These are phyloP conservation scores for Caloenas nicobarica DNA, from an alignment of 2,113 vertebrate genomes.

Conservation along the genomic window DNA sequence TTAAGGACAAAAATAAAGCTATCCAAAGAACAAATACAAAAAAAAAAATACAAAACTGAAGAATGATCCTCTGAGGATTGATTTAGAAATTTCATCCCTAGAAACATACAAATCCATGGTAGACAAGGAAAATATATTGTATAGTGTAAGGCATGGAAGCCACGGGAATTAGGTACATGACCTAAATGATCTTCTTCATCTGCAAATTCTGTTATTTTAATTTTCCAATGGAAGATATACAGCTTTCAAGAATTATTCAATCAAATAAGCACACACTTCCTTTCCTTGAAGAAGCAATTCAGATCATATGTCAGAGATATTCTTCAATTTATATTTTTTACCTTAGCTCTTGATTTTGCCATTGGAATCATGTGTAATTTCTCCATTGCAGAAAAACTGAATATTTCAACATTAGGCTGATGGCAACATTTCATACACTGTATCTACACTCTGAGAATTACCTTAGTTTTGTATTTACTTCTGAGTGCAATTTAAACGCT, in stretches of 20 bases:
- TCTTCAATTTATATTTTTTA: neutral
- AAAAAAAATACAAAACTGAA: neutral
- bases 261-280: neutral
- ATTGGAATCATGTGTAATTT: neutral
- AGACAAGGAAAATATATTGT: neutral
- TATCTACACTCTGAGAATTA: neutral
- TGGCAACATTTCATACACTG: neutral
- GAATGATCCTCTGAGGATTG: neutral
- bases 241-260: neutral
- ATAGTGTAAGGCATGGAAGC: neutral
- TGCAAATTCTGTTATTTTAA: neutral
- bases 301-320: neutral
- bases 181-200: neutral
- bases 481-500: accelerated
- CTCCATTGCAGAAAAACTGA: neutral
- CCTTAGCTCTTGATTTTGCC: neutral
- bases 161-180: neutral
- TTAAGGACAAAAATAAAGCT: neutral
- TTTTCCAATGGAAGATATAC: neutral
- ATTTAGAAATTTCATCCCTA: neutral
- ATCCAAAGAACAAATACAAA: neutral
- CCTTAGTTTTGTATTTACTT: neutral
- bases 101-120: neutral
- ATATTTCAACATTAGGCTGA: neutral
- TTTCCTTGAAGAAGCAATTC: neutral